Conservation (phyloP, 2,888 invertebrate genomes). For the Amphipyra berbera region DNA sequence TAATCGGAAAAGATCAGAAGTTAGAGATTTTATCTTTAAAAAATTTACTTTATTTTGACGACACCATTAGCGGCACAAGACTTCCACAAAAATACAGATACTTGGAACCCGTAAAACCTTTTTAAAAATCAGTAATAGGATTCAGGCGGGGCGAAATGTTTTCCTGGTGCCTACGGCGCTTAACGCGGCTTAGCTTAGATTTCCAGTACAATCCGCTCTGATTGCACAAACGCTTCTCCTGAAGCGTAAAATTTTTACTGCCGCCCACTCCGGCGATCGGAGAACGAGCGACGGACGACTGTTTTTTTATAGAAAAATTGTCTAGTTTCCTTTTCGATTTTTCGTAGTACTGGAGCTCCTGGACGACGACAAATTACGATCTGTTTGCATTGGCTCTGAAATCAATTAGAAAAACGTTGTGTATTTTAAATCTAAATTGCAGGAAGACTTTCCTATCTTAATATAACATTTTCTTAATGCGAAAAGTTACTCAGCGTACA, state of each 20-base stretch:
- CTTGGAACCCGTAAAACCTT: constrained; percentile 55
- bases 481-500: constrained; percentile 15
- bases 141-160: constrained; percentile 69
- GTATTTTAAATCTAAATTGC: background rate
- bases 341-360: constrained; percentile 34
- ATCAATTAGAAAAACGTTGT: constrained; percentile 3
- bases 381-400: constrained; percentile 6
- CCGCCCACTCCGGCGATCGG: constrained; percentile 67
- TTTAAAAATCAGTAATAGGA: constrained; percentile 73
- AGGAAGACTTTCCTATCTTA: background rate
- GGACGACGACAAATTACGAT: constrained; percentile 17
- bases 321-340: constrained; percentile 47
- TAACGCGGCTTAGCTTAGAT: constrained; percentile 77
- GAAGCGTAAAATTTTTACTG: constrained; percentile 79
- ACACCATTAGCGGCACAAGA: constrained; percentile 20
- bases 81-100: constrained; percentile 26
- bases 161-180: constrained; percentile 70
- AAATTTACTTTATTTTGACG: constrained; percentile 4
- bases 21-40: constrained; percentile 7
- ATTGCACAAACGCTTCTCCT: constrained; percentile 84
- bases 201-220: constrained; percentile 81
- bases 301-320: constrained; percentile 58
- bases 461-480: background rate
- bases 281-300: constrained; percentile 58
- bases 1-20: constrained; percentile 28